phyloP scores from a whole-genome alignment of 2,888 invertebrate genomes.

The Athalia cordata region DNA sequence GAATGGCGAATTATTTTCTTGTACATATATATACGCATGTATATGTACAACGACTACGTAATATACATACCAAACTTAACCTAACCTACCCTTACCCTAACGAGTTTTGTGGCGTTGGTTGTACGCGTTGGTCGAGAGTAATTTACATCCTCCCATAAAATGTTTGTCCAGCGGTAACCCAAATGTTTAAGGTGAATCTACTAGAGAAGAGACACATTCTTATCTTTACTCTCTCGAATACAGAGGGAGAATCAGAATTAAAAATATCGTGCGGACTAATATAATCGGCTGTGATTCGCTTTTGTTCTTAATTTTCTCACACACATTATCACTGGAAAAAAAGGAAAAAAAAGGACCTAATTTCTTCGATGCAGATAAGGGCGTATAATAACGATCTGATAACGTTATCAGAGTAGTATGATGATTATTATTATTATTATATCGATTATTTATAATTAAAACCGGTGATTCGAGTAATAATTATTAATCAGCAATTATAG shows the following conservation, averaged over 20 bases:
- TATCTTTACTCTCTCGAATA: too few relatives aligned
- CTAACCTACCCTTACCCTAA: conserved; percentile 18
- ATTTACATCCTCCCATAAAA: conserved; percentile 19
- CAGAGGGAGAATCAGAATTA: conserved; percentile 18
- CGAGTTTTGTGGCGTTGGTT: conserved; percentile 27
- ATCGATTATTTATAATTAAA: conserved; percentile 31
- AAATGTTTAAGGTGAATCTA: neutral
- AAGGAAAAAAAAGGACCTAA: too few relatives aligned
- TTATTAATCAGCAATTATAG: conserved; percentile 44
- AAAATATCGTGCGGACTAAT: neutral
- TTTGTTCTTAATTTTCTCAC: too few relatives aligned
- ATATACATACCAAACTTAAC: too few relatives aligned
- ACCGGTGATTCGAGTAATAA: conserved; percentile 20
- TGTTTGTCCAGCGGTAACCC: conserved; percentile 35
- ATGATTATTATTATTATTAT: neutral
- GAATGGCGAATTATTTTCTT: conserved; percentile 20
- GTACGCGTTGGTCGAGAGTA: conserved; percentile 13
- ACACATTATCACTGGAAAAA: too few relatives aligned
- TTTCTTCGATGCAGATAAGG: too few relatives aligned
- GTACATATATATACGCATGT: neutral
- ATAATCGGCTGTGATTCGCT: neutral
- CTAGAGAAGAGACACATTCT: neutral
- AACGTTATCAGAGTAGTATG: too few relatives aligned
- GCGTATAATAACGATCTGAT: too few relatives aligned
- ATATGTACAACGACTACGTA: neutral